Conservation (phyloP, 2,888 invertebrate genomes). For the Pegoplata infirma region DNA sequence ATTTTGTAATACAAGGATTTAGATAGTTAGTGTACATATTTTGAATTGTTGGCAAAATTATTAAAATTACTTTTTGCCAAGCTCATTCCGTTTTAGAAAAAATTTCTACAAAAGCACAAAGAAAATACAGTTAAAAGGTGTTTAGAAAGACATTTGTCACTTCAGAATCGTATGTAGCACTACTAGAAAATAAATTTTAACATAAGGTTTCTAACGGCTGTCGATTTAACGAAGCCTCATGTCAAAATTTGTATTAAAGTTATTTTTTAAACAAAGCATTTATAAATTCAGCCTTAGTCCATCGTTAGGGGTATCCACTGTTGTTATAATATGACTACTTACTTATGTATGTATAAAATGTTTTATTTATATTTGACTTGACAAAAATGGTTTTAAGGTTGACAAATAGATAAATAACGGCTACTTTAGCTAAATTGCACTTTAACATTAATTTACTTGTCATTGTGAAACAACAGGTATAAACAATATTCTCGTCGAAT, state of each 20-base stretch:
- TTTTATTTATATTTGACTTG: not conserved
- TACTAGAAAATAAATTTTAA: no score
- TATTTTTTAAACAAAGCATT: no score
- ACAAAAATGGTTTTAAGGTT: not conserved
- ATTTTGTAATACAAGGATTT: not conserved
- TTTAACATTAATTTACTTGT: conserved; percentile 16
- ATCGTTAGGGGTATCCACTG: no score
- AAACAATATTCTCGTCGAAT: no score
- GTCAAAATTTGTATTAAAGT: no score
- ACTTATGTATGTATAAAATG: not conserved
- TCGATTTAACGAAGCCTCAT: no score
- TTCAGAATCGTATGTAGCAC: no score
- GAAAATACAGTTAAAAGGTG: not conserved
- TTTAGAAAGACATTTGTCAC: not conserved
- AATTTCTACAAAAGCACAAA: not conserved
- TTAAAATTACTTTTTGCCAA: conserved; percentile 7
- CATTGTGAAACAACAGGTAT: conserved; percentile 8
- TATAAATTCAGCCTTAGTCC: no score
- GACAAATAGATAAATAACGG: conserved; percentile 23
- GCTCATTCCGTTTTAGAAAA: not conserved
- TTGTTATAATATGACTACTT: no score
- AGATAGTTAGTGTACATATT: not conserved
- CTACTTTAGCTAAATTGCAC: conserved; percentile 19
- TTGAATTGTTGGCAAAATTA: conserved; percentile 1
- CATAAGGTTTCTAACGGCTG: no score